These are phyloP conservation scores for Monomorium pharaonis DNA, from an alignment of 1,140 invertebrate species.

Conservation along the genomic window DNA sequence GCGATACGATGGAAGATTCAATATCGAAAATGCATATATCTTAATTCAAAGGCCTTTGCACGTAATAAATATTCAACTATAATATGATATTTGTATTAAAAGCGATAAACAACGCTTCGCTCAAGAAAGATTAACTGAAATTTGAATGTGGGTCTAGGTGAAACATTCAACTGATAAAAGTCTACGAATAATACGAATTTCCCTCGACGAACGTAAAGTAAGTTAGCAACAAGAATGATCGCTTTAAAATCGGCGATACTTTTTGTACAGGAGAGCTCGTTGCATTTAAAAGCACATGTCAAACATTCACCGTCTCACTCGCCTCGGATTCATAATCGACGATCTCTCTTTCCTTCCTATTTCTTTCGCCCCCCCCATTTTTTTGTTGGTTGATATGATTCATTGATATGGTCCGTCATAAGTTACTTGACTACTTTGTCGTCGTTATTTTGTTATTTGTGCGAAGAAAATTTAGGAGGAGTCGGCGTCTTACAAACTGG, in stretches of 20 bases:
- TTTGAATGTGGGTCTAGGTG: not conserved
- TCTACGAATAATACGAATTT: constrained; percentile 13
- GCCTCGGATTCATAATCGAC: constrained; percentile 10
- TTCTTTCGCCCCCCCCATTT: not conserved
- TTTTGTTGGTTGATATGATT: constrained; percentile 49
- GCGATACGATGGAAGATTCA: not conserved
- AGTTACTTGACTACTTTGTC: constrained; percentile 49
- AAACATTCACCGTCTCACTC: constrained; percentile 29
- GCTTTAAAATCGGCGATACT: constrained; percentile 17
- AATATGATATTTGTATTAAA: not conserved
- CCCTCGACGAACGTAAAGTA: constrained; percentile 19
- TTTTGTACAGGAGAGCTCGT: constrained; percentile 47
- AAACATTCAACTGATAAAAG: not conserved
- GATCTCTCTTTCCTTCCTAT: not conserved
- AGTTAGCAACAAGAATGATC: constrained; percentile 27
- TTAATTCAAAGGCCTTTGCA: not conserved
- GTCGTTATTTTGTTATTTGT: constrained; percentile 42
- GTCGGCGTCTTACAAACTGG: constrained; percentile 3
- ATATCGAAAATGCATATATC: not conserved
- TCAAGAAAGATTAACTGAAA: not conserved
- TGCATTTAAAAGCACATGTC: constrained; percentile 55
- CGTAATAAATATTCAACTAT: not conserved
- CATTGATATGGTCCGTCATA: constrained; percentile 62
- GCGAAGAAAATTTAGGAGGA: constrained; percentile 30
- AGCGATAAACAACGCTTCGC: not conserved